A percentile compares a stretch with the other conserved stretches of the same genome.
These are phyloP conservation scores for Phenacoccus solenopsis DNA, from an alignment of 1,140 invertebrate genomes.

Conservation along the genomic window DNA sequence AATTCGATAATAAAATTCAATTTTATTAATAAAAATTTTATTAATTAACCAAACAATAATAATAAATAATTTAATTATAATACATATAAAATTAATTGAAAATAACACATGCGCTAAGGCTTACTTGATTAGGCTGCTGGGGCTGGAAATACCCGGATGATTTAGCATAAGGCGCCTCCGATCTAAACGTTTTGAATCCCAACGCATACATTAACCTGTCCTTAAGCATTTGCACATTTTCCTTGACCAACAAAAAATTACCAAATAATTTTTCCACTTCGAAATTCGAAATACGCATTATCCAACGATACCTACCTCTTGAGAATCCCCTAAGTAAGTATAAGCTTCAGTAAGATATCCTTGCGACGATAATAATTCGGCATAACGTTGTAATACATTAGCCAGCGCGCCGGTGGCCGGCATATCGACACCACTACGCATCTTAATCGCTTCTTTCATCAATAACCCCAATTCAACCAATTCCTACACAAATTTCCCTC, in stretches of 20 bases:
- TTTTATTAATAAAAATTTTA: too few species aligned
- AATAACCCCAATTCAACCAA: conserved; percentile 70
- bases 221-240: not conserved
- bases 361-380: conserved; percentile 65
- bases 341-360: conserved; percentile 72
- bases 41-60: too few species aligned
- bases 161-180: not conserved
- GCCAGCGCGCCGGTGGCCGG: conserved; percentile 52
- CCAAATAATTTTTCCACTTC: not conserved
- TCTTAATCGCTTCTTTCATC: conserved; percentile 56
- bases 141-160: not conserved
- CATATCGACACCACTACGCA: conserved; percentile 43
- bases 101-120: too few species aligned
- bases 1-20: too few species aligned
- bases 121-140: not conserved
- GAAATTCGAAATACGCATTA: not conserved
- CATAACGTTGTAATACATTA: conserved; percentile 60
- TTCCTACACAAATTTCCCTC: too few species aligned
- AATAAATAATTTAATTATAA: too few species aligned
- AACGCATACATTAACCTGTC: not conserved
- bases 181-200: not conserved
- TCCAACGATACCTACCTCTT: conserved; percentile 28
- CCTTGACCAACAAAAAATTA: not conserved
- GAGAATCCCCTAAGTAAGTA: conserved; percentile 47
- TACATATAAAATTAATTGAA: too few species aligned